Conservation (phyloP, 53 echinoderm and acorn worm species). For the Astropecten irregularis region DNA sequence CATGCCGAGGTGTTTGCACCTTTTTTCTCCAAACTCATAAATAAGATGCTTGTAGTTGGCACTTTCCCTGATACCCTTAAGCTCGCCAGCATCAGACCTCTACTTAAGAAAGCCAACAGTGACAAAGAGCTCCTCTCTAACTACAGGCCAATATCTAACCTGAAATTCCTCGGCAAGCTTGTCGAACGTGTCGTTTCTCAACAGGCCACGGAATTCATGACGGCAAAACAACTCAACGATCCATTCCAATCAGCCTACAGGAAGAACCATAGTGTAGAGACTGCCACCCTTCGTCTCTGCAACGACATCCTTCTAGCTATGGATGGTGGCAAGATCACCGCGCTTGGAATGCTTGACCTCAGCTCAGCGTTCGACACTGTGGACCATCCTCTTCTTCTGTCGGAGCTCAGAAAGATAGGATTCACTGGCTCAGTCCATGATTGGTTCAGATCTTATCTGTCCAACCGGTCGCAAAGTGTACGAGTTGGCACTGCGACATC, state of each 20-base stretch:
- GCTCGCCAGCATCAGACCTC: too few species aligned
- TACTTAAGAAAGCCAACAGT: too few species aligned
- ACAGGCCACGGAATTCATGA: too few species aligned
- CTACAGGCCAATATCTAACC: too few species aligned
- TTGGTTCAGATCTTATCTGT: slow-evolving; percentile 32
- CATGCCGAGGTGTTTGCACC: too few species aligned
- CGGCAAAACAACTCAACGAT: too few species aligned
- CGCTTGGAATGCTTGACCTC: slow-evolving; percentile 36
- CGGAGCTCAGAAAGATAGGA: slow-evolving; percentile 25
- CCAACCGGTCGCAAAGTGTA: slow-evolving; percentile 51
- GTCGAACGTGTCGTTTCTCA: too few species aligned
- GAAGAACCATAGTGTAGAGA: slow-evolving; percentile 39
- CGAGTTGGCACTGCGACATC: slow-evolving; percentile 28
- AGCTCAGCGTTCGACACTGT: slow-evolving; percentile 58
- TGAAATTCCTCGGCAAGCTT: too few species aligned
- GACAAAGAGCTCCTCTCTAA: too few species aligned
- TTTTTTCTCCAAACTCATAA: too few species aligned
- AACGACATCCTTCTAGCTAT: slow-evolving; percentile 60
- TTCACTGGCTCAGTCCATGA: not conserved
- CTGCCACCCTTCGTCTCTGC: slow-evolving; percentile 29
- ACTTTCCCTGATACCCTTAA: too few species aligned
- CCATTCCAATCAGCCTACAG: slow-evolving; percentile 49
- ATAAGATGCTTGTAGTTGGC: too few species aligned
- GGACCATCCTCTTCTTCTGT: slow-evolving; percentile 20
- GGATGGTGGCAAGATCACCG: slow-evolving; percentile 39